Conservation (phyloP, 2,113 vertebrate species). For the Eurypyga helias region DNA sequence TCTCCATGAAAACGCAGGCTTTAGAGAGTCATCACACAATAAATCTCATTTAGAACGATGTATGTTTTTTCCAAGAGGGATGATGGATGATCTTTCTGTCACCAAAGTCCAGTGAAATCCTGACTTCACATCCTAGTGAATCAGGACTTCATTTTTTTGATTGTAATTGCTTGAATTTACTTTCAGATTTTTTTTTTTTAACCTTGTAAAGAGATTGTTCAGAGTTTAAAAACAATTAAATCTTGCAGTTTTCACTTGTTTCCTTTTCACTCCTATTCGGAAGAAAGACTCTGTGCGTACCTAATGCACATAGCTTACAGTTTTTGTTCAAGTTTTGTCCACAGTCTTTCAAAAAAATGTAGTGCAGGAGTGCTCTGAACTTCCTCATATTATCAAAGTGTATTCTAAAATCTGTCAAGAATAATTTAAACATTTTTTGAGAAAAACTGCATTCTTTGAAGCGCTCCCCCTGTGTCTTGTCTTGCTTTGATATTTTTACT, state of each 20-base stretch:
- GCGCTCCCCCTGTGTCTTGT: neutral
- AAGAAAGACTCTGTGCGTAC: neutral
- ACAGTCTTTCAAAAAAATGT: neutral
- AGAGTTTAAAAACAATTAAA: neutral
- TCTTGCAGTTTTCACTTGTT: neutral
- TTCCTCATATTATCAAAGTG: neutral
- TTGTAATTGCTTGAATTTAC: neutral
- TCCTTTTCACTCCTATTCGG: neutral
- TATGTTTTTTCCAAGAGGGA: neutral
- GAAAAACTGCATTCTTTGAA: neutral
- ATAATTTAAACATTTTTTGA: constrained; percentile 6
- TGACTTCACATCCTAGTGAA: neutral
- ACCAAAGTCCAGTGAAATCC: neutral
- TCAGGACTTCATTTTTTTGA: neutral
- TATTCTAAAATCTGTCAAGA: neutral
- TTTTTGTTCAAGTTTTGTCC: neutral
- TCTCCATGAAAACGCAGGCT: neutral
- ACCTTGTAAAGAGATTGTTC: neutral
- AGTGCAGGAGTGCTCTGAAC: neutral
- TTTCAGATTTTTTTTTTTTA: neutral
- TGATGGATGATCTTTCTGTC: neutral
- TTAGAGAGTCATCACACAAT: neutral
- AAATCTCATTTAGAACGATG: neutral
- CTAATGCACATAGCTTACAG: neutral
- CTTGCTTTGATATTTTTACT: constrained; percentile 10